Base-by-base conservation (phyloP, 2,113 vertebrate species). In the Nothoprocta perdicaria region DNA sequence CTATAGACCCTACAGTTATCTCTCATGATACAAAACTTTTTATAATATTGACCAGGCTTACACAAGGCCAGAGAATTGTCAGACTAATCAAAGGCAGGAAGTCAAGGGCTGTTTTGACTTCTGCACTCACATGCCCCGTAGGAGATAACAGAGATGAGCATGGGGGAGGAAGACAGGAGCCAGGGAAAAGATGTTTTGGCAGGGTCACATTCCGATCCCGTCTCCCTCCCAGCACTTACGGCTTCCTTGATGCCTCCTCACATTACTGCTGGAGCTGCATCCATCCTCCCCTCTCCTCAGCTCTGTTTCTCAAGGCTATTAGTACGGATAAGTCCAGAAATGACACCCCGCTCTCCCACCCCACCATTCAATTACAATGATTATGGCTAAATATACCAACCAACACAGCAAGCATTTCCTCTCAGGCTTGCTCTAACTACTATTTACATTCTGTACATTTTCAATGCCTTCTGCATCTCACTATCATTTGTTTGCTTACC, bases 181-280 rank as follows among this genome's bases (percentile, higher is more conserved):
- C 62, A 18, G 33, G 22, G 7, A 18, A 62, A 4, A 50, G 10
- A 7, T 17, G 3, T 29, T 73, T 60, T 58, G 63, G n/a, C 41
- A 77, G 9, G n/a, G 14, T 76, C 53, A 63, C 41, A 26, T 43
- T 1, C 24, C 14, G 15, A 0, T 7, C 26, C 6, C 18, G 7
- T 4, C 8, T 6, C 4, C 52, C 6, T 8, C 21, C 2, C 1
- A 26, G 8, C 18, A 27, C 21, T 3, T 24, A 9, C 41, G 12
- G 5, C 16, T 84, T 35, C 60, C 63, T 69, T 81, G 57, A 55
- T 73, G 58, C 78, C 31, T 88, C 48, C 38, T 84, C 61, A 76
- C 63, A 53, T 1, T 6, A 15, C 38, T 86, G 38, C 21, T 33
- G 41, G 40, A 72, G 38, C 41, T 75, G 33, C 23, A 18, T 12